Conservation (phyloP, 2,888 invertebrate genomes). For the Tanytarsus gracilentus region DNA sequence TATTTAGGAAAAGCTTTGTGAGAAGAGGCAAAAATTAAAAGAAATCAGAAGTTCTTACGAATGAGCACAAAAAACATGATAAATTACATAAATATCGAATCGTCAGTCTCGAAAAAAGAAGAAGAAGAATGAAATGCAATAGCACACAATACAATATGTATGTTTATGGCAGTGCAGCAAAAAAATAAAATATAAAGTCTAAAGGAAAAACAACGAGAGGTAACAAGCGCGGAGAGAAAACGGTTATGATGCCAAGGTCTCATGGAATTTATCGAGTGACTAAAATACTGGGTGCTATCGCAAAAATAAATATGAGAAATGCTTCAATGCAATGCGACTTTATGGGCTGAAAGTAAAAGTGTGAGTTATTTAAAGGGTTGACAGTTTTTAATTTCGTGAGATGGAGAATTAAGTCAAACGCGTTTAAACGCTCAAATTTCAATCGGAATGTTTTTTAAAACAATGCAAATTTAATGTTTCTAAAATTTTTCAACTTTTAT, state of each 20-base stretch:
- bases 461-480: too few species aligned
- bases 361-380: too few species aligned
- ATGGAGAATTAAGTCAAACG: too few species aligned
- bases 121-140: conserved; percentile 15
- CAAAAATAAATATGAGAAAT: background rate
- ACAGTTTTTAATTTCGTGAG: too few species aligned
- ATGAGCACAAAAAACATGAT: conserved; percentile 7
- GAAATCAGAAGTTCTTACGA: background rate
- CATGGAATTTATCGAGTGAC: conserved; percentile 14
- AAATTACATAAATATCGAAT: conserved; percentile 11
- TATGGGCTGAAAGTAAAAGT: conserved; percentile 28
- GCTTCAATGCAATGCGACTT: too few species aligned
- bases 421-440: background rate
- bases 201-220: background rate
- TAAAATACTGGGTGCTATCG: conserved; percentile 3
- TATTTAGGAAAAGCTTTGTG: background rate
- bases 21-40: background rate
- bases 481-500: too few species aligned
- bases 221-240: background rate
- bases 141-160: conserved; percentile 1
- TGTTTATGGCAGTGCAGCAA: background rate
- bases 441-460: background rate
- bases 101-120: conserved; percentile 1
- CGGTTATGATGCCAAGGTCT: conserved; percentile 27
- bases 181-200: background rate